Conservation (phyloP, 1,140 invertebrate species). For the Tetranychus urticae region DNA sequence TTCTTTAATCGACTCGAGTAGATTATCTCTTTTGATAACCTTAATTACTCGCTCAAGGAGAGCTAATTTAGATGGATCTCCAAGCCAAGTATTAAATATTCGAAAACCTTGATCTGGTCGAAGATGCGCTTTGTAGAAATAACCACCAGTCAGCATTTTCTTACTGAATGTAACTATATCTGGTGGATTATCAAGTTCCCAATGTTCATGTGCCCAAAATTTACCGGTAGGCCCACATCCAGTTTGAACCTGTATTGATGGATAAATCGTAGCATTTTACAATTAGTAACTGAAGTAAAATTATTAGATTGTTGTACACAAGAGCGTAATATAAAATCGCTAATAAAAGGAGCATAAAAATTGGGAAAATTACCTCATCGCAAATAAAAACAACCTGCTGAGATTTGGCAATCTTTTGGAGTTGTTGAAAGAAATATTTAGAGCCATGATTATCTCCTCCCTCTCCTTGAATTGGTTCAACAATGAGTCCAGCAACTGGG, state of each 20-base stretch:
- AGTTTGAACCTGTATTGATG: conserved; percentile 48
- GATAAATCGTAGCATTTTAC: not conserved
- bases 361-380: conserved; percentile 38
- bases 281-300: not conserved
- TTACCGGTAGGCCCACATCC: conserved; percentile 86
- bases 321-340: too few species aligned
- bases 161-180: conserved; percentile 95
- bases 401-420: conserved; percentile 52
- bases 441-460: conserved; percentile 90
- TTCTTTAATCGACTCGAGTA: conserved; percentile 45
- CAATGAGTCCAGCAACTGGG: conserved; percentile 76
- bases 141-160: conserved; percentile 90
- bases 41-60: conserved; percentile 61
- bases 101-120: conserved; percentile 50
- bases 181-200: conserved; percentile 54
- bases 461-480: conserved; percentile 93
- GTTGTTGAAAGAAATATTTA: conserved; percentile 62
- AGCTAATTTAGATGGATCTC: conserved; percentile 81
- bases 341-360: not conserved
- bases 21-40: conserved; percentile 55
- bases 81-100: conserved; percentile 98
- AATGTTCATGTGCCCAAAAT: conserved; percentile 94
- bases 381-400: conserved; percentile 50
- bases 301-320: too few species aligned
- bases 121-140: conserved; percentile 52